Evolutionary conservation across 2,797 vertebrate species (phyloP).

Genomic region (Oryzias dopingdopingensis): DNA sequence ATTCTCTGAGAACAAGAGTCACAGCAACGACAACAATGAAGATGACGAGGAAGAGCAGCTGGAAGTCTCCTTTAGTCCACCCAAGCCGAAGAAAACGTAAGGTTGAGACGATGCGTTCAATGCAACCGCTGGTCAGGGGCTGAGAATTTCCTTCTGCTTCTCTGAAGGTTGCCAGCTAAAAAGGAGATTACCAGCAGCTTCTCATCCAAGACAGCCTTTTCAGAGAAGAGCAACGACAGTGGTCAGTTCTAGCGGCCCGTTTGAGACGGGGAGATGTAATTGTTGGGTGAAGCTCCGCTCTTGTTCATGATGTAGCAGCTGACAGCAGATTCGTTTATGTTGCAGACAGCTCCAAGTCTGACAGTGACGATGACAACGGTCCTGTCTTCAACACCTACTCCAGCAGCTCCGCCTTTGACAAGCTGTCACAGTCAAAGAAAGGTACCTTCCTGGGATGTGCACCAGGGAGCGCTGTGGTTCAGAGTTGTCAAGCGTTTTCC

Average conservation of each 20-base stretch:
- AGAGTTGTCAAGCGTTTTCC: not conserved
- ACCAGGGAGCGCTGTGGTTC: conserved; percentile 6
- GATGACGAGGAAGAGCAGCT: conserved; percentile 80
- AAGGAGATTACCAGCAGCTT: conserved; percentile 81
- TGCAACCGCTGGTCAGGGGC: not conserved
- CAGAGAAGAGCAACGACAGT: conserved; percentile 87
- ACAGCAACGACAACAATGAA: conserved; percentile 68
- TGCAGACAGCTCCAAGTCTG: conserved; percentile 86
- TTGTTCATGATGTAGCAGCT: not conserved
- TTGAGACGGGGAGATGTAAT: too few species aligned
- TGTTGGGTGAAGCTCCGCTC: too few species aligned
- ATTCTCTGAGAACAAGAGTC: conserved; percentile 78
- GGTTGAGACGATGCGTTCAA: not conserved
- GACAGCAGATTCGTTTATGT: conserved; percentile 14
- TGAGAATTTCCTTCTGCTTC: conserved; percentile 23
- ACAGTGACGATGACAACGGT: conserved; percentile 85
- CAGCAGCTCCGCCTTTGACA: conserved; percentile 85
- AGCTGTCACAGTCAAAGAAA: conserved; percentile 86
- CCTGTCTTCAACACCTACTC: conserved; percentile 86
- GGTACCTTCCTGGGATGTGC: conserved; percentile 68
- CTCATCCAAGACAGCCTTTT: conserved; percentile 68
- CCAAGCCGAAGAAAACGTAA: conserved; percentile 73
- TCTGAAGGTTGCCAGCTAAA: conserved; percentile 76
- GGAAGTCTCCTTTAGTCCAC: conserved; percentile 81
- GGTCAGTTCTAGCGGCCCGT: conserved; percentile 73